These are phyloP conservation scores for Sebastolobus altivelis DNA, from an alignment of 2,797 vertebrate genomes.

Conservation along the genomic window DNA sequence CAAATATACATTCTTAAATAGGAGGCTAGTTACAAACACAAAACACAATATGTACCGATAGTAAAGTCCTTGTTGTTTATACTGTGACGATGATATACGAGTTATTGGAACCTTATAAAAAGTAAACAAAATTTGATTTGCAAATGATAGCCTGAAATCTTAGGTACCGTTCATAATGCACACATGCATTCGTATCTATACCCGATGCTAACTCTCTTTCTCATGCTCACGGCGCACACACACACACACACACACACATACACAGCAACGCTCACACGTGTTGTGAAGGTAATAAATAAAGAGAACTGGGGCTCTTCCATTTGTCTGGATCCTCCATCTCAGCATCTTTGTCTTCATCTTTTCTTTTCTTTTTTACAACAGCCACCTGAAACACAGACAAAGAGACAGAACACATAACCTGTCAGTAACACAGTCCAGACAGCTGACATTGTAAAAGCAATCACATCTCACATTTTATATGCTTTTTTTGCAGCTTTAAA, in stretches of 20 bases:
- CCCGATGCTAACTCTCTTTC: conserved; percentile 32
- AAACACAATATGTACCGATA: conserved; percentile 79
- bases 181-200: conserved; percentile 52
- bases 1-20: conserved; percentile 86
- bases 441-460: not conserved
- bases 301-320: conserved; percentile 79
- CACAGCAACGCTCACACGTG: conserved; percentile 24
- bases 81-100: conserved; percentile 75
- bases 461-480: not conserved
- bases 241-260: conserved; percentile 19
- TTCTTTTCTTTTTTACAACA: conserved; percentile 44
- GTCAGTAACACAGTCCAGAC: conserved; percentile 34
- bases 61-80: conserved; percentile 72
- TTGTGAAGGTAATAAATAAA: conserved; percentile 85
- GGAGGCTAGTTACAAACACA: conserved; percentile 82
- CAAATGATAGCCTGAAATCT: conserved; percentile 77
- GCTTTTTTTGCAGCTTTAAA: not conserved
- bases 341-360: conserved; percentile 57
- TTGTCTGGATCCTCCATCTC: conserved; percentile 60
- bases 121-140: conserved; percentile 79
- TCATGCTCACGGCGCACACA: conserved; percentile 28
- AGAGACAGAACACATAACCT: conserved; percentile 26
- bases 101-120: conserved; percentile 81
- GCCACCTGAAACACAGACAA: conserved; percentile 76
- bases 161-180: conserved; percentile 68